Conservation (phyloP, 2,113 vertebrate genomes). For the Noctilio leporinus region DNA sequence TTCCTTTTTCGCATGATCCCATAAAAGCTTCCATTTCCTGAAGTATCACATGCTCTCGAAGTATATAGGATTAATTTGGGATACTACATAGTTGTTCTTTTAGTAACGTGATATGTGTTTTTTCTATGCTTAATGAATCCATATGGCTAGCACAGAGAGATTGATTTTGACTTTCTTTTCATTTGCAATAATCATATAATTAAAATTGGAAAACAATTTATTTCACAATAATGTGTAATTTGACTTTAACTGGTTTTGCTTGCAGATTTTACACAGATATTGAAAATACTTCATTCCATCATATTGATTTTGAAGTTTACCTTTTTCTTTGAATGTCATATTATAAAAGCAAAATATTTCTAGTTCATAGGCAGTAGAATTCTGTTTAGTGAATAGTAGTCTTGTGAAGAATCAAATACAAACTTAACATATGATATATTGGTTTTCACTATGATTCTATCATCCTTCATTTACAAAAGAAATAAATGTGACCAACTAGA, state of each 20-base stretch:
- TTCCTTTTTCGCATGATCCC: not conserved
- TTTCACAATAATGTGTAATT: not conserved
- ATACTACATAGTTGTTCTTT: not conserved
- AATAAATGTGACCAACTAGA: not conserved
- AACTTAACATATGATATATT: not conserved
- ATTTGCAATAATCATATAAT: not conserved
- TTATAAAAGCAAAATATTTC: not conserved
- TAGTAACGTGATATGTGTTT: not conserved
- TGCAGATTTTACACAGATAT: constrained; percentile 21
- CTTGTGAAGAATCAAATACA: not conserved
- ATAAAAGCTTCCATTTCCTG: not conserved
- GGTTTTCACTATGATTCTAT: not conserved
- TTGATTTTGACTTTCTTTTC: not conserved
- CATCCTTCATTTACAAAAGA: constrained; percentile 8
- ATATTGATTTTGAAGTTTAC: not conserved
- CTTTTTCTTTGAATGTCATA: constrained; percentile 20
- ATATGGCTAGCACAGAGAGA: not conserved
- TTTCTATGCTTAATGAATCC: not conserved
- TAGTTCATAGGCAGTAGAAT: not conserved
- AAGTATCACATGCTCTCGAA: not conserved
- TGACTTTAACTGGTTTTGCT: constrained; percentile 5
- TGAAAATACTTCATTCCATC: constrained; percentile 6
- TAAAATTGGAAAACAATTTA: not conserved
- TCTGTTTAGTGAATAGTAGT: not conserved
- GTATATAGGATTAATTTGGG: not conserved